Evolutionary conservation across 2,888 invertebrate genomes (phyloP).

Genomic region (Chironomus riparius): DNA sequence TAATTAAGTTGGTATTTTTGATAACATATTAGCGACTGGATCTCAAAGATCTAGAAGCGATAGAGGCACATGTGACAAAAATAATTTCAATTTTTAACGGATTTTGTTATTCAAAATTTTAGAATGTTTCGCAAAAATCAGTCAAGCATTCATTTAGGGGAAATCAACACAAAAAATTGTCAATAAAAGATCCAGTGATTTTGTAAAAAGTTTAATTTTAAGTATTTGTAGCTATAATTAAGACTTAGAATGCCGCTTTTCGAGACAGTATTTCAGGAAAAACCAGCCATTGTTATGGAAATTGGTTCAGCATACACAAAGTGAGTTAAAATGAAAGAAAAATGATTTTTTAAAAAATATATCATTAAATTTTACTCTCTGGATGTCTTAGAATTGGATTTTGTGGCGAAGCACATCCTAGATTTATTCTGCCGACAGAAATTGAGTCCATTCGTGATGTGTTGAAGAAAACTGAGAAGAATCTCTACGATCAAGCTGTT

Average conservation of each 20-base stretch:
- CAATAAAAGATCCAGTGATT: background rate
- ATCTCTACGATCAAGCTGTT: constrained; percentile 76
- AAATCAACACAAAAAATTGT: too few relatives aligned
- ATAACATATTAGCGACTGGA: too few relatives aligned
- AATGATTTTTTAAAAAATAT: background rate
- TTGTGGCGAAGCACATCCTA: constrained; percentile 78
- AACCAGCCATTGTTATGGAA: constrained; percentile 81
- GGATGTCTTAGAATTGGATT: constrained; percentile 67
- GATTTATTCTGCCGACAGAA: constrained; percentile 76
- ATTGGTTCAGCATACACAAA: constrained; percentile 87
- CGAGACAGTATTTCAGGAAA: constrained; percentile 77
- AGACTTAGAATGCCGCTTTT: constrained; percentile 58
- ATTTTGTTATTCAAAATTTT: too few relatives aligned
- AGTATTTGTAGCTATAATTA: background rate
- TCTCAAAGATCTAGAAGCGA: too few relatives aligned
- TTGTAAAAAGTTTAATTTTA: background rate
- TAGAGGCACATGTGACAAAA: too few relatives aligned
- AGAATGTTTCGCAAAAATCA: too few relatives aligned
- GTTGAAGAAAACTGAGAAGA: constrained; percentile 52
- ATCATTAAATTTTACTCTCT: constrained; percentile 26
- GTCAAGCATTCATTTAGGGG: too few relatives aligned
- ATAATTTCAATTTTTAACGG: too few relatives aligned
- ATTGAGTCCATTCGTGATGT: constrained; percentile 55
- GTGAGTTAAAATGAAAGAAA: constrained; percentile 46
- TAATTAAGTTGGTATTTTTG: too few relatives aligned